phyloP scores from a whole-genome alignment of 2,113 vertebrate species.

The Zosterops japonicus region DNA sequence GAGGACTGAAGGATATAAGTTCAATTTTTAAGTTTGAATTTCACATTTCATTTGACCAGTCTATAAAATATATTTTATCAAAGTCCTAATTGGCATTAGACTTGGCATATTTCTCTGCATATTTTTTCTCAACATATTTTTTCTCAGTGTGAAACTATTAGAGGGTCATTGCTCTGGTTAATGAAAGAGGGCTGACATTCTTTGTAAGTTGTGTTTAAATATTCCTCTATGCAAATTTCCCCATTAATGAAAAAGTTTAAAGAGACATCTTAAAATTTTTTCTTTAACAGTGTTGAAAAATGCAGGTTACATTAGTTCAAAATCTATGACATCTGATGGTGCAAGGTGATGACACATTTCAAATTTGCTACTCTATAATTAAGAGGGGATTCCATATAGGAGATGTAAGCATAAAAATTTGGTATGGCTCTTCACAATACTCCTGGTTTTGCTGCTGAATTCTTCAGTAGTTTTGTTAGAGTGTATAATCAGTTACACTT shows the following conservation, averaged over 20 bases:
- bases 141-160: not conserved
- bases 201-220: not conserved
- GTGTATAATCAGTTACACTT: slow-evolving; percentile 59
- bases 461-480: slow-evolving; percentile 23
- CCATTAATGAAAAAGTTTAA: not conserved
- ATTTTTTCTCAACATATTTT: not conserved
- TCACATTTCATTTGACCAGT: not conserved
- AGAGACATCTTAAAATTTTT: not conserved
- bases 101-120: not conserved
- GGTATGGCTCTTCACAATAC: not conserved
- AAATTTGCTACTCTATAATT: slow-evolving; percentile 23
- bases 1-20: not conserved
- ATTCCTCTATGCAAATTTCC: not conserved
- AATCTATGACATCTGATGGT: slow-evolving; percentile 22
- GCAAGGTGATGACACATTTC: slow-evolving; percentile 27
- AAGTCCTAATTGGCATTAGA: not conserved
- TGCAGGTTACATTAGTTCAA: slow-evolving; percentile 35
- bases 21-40: slow-evolving; percentile 2
- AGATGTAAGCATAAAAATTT: not conserved
- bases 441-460: slow-evolving; percentile 30
- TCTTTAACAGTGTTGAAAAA: not conserved
- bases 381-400: slow-evolving; percentile 36
- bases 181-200: not conserved
- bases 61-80: not conserved
- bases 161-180: not conserved